Evolutionary conservation across 2,888 invertebrate species (phyloP).

Genomic region (Microctonus hyperodae): DNA sequence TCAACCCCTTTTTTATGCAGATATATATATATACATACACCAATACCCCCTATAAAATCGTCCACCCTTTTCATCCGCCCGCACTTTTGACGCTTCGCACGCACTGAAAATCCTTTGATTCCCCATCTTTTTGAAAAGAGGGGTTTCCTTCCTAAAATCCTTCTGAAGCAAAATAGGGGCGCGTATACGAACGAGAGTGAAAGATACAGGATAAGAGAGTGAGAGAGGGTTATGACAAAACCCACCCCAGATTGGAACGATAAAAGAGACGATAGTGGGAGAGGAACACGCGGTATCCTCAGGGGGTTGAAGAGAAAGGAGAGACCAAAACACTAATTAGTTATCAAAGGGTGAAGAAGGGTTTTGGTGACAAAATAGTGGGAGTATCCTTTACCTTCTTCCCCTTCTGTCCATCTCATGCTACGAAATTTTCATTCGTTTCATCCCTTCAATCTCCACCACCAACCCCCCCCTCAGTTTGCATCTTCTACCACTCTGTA

Average conservation of each 20-base stretch:
- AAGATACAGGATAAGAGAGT: neutral
- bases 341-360: slow-evolving; percentile 67
- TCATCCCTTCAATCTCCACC: slow-evolving; percentile 12
- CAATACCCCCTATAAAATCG: slow-evolving; percentile 7
- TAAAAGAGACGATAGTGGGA: slow-evolving; percentile 51
- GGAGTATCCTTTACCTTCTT: slow-evolving; percentile 30
- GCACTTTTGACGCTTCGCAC: slow-evolving; percentile 57
- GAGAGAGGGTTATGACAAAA: slow-evolving; percentile 11
- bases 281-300: slow-evolving; percentile 43
- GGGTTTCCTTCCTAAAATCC: slow-evolving; percentile 32
- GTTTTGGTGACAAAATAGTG: slow-evolving; percentile 63
- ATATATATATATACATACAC: slow-evolving; percentile 22
- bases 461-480: slow-evolving; percentile 36
- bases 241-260: slow-evolving; percentile 60
- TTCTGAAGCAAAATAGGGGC: neutral
- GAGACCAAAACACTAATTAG: slow-evolving; percentile 67
- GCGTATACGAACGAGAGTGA: neutral
- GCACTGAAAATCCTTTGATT: slow-evolving; percentile 61
- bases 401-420: slow-evolving; percentile 18
- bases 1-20: slow-evolving; percentile 38
- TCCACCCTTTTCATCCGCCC: slow-evolving; percentile 30
- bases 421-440: slow-evolving; percentile 20
- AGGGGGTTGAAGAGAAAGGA: slow-evolving; percentile 61
- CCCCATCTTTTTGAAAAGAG: slow-evolving; percentile 53
- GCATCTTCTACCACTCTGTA: neutral